Evolutionary conservation across 2,888 invertebrate species (phyloP).

Genomic region (Nineta flava): DNA sequence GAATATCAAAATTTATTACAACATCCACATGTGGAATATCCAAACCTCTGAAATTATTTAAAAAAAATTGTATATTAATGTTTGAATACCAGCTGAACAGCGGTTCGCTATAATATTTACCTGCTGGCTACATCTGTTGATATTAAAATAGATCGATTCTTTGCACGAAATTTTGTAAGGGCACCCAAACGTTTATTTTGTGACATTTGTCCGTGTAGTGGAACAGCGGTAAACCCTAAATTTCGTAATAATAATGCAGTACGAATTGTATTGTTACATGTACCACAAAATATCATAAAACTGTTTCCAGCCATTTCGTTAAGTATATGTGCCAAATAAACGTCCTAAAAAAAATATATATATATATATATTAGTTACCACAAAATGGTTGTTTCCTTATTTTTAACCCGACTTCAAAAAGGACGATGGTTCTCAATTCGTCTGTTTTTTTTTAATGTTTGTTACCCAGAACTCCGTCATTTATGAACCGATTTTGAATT

Average conservation of each 20-base stretch:
- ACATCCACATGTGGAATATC: constrained; percentile 99
- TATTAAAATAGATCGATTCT: constrained; percentile 83
- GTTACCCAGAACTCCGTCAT: no score
- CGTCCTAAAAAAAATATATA: constrained; percentile 60
- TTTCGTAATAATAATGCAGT: constrained; percentile 78
- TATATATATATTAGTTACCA: no score
- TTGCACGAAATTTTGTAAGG: constrained; percentile 90
- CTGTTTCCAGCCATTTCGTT: constrained; percentile 92
- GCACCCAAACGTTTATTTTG: constrained; percentile 93
- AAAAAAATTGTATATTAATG: not conserved
- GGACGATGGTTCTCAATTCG: no score
- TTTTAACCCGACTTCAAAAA: no score
- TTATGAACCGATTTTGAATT: no score
- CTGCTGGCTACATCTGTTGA: constrained; percentile 98
- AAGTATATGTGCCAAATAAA: constrained; percentile 86
- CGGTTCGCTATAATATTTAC: constrained; percentile 27
- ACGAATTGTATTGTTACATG: constrained; percentile 82
- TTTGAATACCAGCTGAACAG: no score
- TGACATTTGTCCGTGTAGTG: constrained; percentile 97
- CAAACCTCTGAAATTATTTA: constrained; percentile 50
- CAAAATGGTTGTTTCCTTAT: not conserved
- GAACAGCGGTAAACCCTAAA: constrained; percentile 85
- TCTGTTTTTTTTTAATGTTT: no score
- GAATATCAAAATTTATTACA: constrained; percentile 95
- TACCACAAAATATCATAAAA: constrained; percentile 93